These are phyloP conservation scores for Amiota minor DNA, from an alignment of 2,888 invertebrate genomes.

Conservation along the genomic window DNA sequence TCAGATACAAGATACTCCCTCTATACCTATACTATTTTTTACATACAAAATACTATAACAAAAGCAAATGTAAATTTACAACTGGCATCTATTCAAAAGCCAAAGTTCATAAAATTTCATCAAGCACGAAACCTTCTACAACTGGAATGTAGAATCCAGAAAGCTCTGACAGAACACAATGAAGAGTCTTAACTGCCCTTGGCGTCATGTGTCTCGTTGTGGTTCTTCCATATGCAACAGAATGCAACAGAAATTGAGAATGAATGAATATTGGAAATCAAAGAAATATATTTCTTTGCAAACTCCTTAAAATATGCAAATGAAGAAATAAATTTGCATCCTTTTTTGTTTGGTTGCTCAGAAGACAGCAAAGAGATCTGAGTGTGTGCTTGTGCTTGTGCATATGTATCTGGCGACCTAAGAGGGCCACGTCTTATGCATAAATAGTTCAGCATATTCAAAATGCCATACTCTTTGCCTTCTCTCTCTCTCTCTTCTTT, in stretches of 20 bases:
- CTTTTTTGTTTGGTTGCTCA: conserved; percentile 52
- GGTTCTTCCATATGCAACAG: too few species aligned
- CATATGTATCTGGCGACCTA: neutral
- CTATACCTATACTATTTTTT: neutral
- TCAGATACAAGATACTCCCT: neutral
- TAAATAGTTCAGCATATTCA: conserved; percentile 67
- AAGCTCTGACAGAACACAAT: neutral
- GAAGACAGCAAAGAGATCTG: conserved; percentile 18
- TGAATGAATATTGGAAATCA: conserved; percentile 57
- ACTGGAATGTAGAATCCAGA: neutral
- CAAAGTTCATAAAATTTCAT: conserved; percentile 65
- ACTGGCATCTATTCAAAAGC: conserved; percentile 50
- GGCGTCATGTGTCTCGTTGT: neutral
- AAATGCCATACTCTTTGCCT: conserved; percentile 47
- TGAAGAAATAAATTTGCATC: conserved; percentile 74
- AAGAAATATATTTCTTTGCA: conserved; percentile 63
- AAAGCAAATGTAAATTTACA: conserved; percentile 55
- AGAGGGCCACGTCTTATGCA: conserved; percentile 61
- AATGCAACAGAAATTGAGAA: neutral
- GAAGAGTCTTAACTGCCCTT: too few species aligned
- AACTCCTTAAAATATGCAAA: conserved; percentile 74
- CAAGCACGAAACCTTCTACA: conserved; percentile 37
- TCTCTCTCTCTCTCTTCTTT: conserved; percentile 6
- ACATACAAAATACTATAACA: neutral
- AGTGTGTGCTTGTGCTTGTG: conserved; percentile 49